Conservation (phyloP, 2,888 invertebrate genomes). For the Mycalesis mineus region DNA sequence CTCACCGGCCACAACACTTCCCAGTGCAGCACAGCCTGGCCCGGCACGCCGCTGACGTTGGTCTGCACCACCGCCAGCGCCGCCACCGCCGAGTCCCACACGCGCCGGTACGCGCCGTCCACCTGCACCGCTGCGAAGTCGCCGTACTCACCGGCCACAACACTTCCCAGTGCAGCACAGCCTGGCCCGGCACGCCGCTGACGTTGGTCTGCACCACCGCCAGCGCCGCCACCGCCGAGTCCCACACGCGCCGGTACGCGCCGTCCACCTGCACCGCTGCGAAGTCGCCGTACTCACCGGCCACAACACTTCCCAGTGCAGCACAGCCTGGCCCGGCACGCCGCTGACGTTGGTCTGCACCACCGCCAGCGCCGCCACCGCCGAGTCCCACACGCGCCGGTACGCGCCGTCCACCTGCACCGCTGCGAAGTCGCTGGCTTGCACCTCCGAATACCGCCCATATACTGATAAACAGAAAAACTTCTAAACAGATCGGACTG, state of each 20-base stretch:
- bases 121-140: conserved; percentile 89
- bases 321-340: conserved; percentile 81
- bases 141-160: conserved; percentile 88
- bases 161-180: conserved; percentile 93
- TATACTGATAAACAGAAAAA: conserved; percentile 80
- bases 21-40: conserved; percentile 90
- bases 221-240: conserved; percentile 84
- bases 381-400: conserved; percentile 87
- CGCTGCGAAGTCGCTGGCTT: conserved; percentile 87
- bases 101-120: conserved; percentile 84
- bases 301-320: conserved; percentile 95
- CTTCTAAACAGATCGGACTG: too few relatives aligned
- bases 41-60: conserved; percentile 73
- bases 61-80: conserved; percentile 83
- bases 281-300: conserved; percentile 87
- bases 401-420: conserved; percentile 90
- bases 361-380: conserved; percentile 84
- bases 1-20: conserved; percentile 92
- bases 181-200: conserved; percentile 77
- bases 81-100: conserved; percentile 89
- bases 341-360: conserved; percentile 81
- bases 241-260: conserved; percentile 88
- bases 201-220: conserved; percentile 83
- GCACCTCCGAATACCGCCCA: conserved; percentile 86
- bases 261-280: conserved; percentile 86